Evolutionary conservation across 2,113 vertebrate species (phyloP), one percentile per base, ranked within the genome.

Genomic region (Hystrix cristata): DNA sequence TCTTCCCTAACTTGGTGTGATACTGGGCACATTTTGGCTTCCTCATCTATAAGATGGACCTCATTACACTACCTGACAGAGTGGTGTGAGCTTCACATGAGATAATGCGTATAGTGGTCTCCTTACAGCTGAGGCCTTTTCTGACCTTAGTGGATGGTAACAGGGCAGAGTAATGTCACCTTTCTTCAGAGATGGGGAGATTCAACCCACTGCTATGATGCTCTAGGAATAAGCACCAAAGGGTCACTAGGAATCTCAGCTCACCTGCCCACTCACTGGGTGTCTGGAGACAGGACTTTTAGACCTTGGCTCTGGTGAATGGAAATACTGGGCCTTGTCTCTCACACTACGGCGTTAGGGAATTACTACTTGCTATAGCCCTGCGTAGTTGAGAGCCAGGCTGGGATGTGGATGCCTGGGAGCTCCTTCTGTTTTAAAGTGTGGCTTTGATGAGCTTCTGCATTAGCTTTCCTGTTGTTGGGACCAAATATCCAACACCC

Each of bases 321-420:
- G 25, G 4, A 38, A 51, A 31, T 31, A 5, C 43, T 34, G 11
- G 34, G 4, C 34, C 55, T 6, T 34, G 23, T 34, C 34, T 57
- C 1, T 13, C 23, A 2, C 0, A 2, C n/a, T 90, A 3, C 0
- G 0, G 1, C 4, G 2, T 13, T 25, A 43, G 74, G 16, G 55
- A n/a, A 43, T 4, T 10, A n/a, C 5, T 43, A 53, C 23, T 3
- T 3, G 51, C 18, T 43, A 3, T 23, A 0, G 23, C 62, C 67
- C 38, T 48, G 81, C 11, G 1, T 1, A 12, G 43, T 1, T 60
- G 53, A 67, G 46, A 80, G 31, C 64, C 62, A 43, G n/a, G 53
- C 9, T 62, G 57, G 87, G 19, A 19, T 11, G 0, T 0, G 9
- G 23, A 74, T 18, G 5, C 46, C 25, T 1, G 59, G 64, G 19